Evolutionary conservation across 2,888 invertebrate species (phyloP), one percentile per base, ranked within the genome.

Genomic region (Limnephilus lunatus): DNA sequence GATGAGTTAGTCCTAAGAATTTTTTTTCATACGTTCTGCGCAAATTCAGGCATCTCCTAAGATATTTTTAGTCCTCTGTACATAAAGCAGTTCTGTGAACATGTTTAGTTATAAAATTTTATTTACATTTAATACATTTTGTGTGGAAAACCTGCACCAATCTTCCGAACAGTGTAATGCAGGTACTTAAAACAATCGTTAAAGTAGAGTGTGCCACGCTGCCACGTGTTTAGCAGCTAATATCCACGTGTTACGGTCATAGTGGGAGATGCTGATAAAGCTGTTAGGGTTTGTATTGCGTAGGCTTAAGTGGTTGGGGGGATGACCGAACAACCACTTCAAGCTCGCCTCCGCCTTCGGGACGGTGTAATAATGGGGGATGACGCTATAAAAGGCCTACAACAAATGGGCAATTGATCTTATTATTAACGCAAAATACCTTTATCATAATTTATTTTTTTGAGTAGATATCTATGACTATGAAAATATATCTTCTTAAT

Each of bases 261-360:
- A 90, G 86, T 90, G 88, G 92, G 89, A 53, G 90, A 91, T 91
- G 44, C 91, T 90, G 92, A 92, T 92, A 92, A 92, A 92, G 92
- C 88, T 92, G 92, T 92, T 91, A 90, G 91, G 92, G 91, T 81
- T 31, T 80, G 88, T 88, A 88, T 88, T 88, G 80, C 88, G 68
- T 88, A 68, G 31, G n/a, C 68, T 31, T 32, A 80, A 80, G 88
- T 80, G 80, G 88, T 19, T 31, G 80, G 68, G 68, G 32, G 39
- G 88, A 31, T 31, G 88, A 68, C 35, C 85, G 39, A n/a, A 35
- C 35, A 44, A 85, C 39, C 39, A 85, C 85, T 39, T 12, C 82
- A 68, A 15, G 82, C 5, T 14, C 31, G 31, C 31, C 31, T 32
- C 31, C 31, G 31, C 31, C 31, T 32, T 82, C 82, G 5, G 82